Evolutionary conservation across 2,797 vertebrate species (phyloP).

Genomic region (Chelon labrosus): DNA sequence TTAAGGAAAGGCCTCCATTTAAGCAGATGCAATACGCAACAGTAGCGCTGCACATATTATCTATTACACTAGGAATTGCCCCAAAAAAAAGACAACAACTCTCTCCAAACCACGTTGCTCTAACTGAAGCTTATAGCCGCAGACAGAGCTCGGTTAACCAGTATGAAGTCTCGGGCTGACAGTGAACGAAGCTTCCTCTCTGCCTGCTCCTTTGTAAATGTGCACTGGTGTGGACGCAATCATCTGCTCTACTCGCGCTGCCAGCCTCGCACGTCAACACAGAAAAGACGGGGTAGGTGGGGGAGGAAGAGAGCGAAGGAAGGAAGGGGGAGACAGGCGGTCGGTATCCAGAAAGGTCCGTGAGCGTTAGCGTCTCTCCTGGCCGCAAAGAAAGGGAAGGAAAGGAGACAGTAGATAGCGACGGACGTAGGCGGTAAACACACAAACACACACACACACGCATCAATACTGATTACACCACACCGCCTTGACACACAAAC

Average conservation of each 20-base stretch:
- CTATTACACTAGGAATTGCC: background rate
- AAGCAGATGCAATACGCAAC: background rate
- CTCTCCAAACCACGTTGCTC: background rate
- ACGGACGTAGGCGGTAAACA: constrained; percentile 25
- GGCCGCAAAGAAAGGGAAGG: constrained; percentile 24
- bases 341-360: constrained; percentile 22
- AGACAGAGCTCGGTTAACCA: constrained; percentile 30
- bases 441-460: constrained; percentile 29
- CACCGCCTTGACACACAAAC: constrained; percentile 42
- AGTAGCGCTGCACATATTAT: background rate
- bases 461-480: constrained; percentile 33
- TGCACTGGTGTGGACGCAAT: constrained; percentile 76
- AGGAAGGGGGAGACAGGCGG: background rate
- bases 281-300: constrained; percentile 19
- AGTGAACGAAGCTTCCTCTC: constrained; percentile 51
- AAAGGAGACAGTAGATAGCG: constrained; percentile 14
- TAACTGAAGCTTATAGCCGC: background rate
- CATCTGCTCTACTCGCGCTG: constrained; percentile 64
- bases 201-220: constrained; percentile 73
- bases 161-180: constrained; percentile 49
- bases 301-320: background rate
- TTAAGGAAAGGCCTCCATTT: background rate
- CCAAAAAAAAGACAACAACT: background rate
- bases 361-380: constrained; percentile 35
- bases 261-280: constrained; percentile 52